These are phyloP conservation scores for Callimorpha dominula DNA, from an alignment of 2,888 invertebrate genomes.

Conservation along the genomic window DNA sequence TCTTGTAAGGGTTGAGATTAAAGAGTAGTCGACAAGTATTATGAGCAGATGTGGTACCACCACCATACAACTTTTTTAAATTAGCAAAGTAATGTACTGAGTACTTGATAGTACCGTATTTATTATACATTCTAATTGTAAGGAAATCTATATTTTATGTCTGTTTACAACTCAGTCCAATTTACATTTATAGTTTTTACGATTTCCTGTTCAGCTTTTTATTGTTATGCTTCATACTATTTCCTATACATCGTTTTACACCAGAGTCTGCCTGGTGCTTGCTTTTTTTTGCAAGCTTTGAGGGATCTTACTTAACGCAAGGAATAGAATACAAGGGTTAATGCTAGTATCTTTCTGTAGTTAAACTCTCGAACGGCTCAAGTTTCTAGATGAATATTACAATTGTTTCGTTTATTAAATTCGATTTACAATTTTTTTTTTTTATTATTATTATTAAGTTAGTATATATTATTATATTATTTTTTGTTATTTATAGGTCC, in stretches of 20 bases:
- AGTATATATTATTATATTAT: too few relatives aligned
- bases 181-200: neutral
- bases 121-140: neutral
- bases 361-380: too few relatives aligned
- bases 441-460: too few relatives aligned
- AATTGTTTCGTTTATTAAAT: too few relatives aligned
- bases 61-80: neutral
- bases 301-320: neutral
- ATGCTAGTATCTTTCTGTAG: too few relatives aligned
- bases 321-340: too few relatives aligned
- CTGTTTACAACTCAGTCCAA: neutral
- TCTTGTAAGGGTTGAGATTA: neutral
- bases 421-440: too few relatives aligned
- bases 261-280: neutral
- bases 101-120: neutral
- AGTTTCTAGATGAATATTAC: too few relatives aligned
- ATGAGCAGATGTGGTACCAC: neutral
- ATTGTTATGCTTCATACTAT: neutral
- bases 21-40: conserved; percentile 1
- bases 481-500: too few relatives aligned
- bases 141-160: neutral
- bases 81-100: neutral
- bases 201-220: neutral
- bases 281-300: neutral
- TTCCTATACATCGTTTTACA: neutral